Percentiles rank a stretch among this genome's conserved stretches.
Evolutionary conservation across 2,797 vertebrate genomes (phyloP).

Genomic region (Cuniculus paca): DNA sequence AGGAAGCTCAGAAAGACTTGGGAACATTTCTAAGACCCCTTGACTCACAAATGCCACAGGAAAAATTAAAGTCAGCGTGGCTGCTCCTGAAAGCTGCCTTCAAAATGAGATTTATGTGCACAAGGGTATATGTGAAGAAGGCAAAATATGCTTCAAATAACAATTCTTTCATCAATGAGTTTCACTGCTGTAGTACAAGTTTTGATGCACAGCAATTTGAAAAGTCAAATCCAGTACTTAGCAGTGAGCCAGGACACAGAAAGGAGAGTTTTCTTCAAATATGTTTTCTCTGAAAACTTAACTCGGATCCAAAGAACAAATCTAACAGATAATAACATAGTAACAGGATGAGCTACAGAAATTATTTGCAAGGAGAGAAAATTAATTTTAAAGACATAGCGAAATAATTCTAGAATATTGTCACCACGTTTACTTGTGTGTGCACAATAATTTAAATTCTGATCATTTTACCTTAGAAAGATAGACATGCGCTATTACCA

Average conservation of each 20-base stretch:
- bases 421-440: neutral
- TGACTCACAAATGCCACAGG: slow-evolving; percentile 38
- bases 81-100: slow-evolving; percentile 1
- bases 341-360: slow-evolving; percentile 26
- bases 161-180: neutral
- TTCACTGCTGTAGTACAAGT: neutral
- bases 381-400: slow-evolving; percentile 45
- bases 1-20: neutral
- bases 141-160: neutral
- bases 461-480: neutral
- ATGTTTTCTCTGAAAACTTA: slow-evolving; percentile 28
- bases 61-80: slow-evolving; percentile 2
- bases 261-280: slow-evolving; percentile 50
- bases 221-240: slow-evolving; percentile 40
- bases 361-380: slow-evolving; percentile 57
- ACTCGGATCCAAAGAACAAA: slow-evolving; percentile 41
- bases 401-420: slow-evolving; percentile 49
- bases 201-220: neutral
- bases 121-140: neutral
- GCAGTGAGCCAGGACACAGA: neutral
- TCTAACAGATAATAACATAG: slow-evolving; percentile 9
- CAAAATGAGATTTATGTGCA: slow-evolving; percentile 4
- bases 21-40: neutral
- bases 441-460: slow-evolving; percentile 36
- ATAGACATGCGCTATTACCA: slow-evolving; percentile 18